Base-by-base conservation (phyloP, 2,113 vertebrate species). In the Centrocercus urophasianus region DNA sequence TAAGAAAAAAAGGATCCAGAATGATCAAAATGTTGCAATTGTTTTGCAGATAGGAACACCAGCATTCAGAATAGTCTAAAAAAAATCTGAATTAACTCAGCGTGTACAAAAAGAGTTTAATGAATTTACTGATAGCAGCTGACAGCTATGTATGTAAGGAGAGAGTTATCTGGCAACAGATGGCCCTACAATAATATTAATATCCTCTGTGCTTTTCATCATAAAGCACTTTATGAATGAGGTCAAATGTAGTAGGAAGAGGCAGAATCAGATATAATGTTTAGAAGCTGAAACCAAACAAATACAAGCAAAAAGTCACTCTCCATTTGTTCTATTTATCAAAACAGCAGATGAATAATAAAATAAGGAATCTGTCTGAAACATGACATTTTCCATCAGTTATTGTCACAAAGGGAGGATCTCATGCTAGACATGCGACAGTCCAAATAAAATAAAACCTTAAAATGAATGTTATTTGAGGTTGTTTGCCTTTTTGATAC, bases 141-240 rank as follows among this genome's bases (percentile, higher is more conserved):
- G 80, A 92, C 54, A 88, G 65, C 47, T 86, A 88, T 52, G 56
- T 64, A 30, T 54, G 50, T n/a, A 88, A 86, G 16, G 25, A 90
- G 67, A 34, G 52, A 81, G 81, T 67, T 52, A 72, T 24, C 34
- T 87, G 42, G 25, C 38, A 86, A 89, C 81, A 95, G 70, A 92
- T 79, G 74, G 61, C 32, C 34, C 43, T 89, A 52, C 88, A 95
- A 71, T 75, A 94, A 81, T 80, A 95, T 63, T 84, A 92, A 75
- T 89, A 91, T 52, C 78, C 50, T 87, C 74, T 25, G 59, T 64
- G 36, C 18, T 88, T 95, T 92, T 87, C 65, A 82, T 88, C 86
- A 88, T 60, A 86, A 92, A 95, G 38, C 50, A 89, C 56, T 50
- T 81, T 32, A 75, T 0, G 0, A 95, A 95, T 12, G 65, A 90